Evolutionary conservation across 2,888 invertebrate genomes (phyloP), one percentile per base, ranked within the genome.

Genomic region (Mesorhabditis sp.): DNA sequence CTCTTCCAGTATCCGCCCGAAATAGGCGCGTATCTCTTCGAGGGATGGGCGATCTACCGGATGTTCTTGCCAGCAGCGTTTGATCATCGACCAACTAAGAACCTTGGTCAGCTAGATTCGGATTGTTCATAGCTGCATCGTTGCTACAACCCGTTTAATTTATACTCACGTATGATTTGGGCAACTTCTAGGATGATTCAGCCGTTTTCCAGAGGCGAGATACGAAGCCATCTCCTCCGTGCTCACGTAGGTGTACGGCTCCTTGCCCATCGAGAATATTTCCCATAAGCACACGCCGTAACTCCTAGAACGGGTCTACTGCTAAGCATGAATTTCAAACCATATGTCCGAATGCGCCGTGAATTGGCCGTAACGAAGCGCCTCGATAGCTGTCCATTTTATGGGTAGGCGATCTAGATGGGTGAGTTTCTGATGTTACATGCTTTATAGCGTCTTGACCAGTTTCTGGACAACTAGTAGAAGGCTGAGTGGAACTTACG

Each of bases 251-350:
- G 58, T 13, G n/a, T 50, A 50, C 58, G 58, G 58, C 58, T 50
- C 58, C n/a, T 50, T 50, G 58, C 58, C 58, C 58, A 50, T 50
- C 2, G 58, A 50, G 58, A 50, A n/a, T 13, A 50, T 50, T n/a
- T 50, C 58, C 58, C 58, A 50, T 50, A 50, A 50, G n/a, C 58
- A 50, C 58, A 50, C 58, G n/a, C 58, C 58, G 10, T 13, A 50
- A 2, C 58, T 13, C 58, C 58, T 50, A 50, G n/a, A 50, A 50
- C 7, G 58, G n/a, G 7, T 50, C 1, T 13, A 50, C 1, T 50
- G n/a, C 58, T 50, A 13, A 50, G 2, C 1, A 50, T 13, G 58
- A 50, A 2, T 1, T 1, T 28, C 28, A 28, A 28, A 50, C 58
- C 58, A 50, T 0, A 50, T 50, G 58, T 50, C 58, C 0, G 58